Conservation (phyloP, 2,888 invertebrate species). For the Brachypterus glaber region DNA sequence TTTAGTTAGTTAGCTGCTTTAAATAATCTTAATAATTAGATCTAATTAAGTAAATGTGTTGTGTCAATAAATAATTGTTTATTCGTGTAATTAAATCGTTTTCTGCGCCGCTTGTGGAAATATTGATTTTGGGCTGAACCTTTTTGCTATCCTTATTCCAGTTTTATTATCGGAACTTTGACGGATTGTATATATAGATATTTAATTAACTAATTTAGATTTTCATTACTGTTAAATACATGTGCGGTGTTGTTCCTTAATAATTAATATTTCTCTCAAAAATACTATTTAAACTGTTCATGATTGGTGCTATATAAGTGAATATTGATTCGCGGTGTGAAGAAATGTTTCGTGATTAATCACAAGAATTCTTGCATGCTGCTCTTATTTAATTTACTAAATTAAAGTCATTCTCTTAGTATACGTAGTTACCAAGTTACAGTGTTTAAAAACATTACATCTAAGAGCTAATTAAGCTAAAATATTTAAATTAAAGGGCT, state of each 20-base stretch:
- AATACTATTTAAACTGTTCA: background rate
- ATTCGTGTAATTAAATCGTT: conserved; percentile 9
- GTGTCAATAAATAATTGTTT: conserved; percentile 8
- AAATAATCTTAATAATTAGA: background rate
- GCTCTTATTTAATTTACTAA: too few species aligned
- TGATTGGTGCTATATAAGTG: background rate
- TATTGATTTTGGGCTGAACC: conserved; percentile 36
- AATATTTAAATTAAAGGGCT: conserved; percentile 1
- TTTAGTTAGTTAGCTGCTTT: background rate
- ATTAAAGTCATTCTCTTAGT: too few species aligned
- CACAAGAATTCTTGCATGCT: background rate
- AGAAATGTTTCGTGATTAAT: background rate
- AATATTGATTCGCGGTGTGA: conserved; percentile 1
- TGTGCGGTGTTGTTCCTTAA: background rate
- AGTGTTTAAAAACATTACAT: too few species aligned
- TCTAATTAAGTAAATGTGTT: too few species aligned
- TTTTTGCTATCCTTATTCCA: conserved; percentile 3
- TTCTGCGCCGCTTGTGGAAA: conserved; percentile 31
- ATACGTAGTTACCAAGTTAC: too few species aligned
- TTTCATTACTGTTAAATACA: too few species aligned
- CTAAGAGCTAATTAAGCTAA: too few species aligned
- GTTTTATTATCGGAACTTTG: background rate
- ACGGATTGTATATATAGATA: background rate
- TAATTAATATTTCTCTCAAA: background rate
- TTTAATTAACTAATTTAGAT: too few species aligned